Percentiles rank a stretch among this genome's conserved stretches.
Evolutionary conservation across 2,797 vertebrate genomes (phyloP).

Genomic region (Manis crassicaudata): DNA sequence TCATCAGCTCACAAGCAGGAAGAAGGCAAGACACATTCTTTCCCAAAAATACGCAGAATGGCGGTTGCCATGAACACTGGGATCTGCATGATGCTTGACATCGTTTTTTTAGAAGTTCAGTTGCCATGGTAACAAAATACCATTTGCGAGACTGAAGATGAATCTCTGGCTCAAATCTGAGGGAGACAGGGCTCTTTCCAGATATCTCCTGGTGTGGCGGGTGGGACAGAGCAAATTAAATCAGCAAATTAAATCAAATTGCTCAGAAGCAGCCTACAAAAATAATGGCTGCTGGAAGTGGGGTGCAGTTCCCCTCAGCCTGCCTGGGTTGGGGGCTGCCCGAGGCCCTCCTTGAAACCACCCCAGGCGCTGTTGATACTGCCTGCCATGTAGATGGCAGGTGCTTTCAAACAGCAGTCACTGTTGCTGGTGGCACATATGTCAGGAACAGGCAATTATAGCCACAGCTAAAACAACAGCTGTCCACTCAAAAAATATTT

Average conservation of each 20-base stretch:
- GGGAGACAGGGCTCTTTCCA: conserved; percentile 48
- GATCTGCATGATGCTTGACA: conserved; percentile 65
- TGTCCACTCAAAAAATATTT: not conserved
- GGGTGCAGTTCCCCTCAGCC: not conserved
- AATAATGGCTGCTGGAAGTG: not conserved
- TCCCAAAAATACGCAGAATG: conserved; percentile 57
- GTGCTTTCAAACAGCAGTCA: not conserved
- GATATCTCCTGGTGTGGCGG: conserved; percentile 65
- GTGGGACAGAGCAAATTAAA: not conserved
- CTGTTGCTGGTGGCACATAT: not conserved
- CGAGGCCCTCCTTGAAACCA: not conserved
- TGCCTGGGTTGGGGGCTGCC: not conserved
- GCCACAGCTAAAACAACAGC: not conserved
- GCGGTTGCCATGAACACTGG: conserved; percentile 76
- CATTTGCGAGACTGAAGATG: conserved; percentile 56
- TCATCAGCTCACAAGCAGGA: conserved; percentile 47
- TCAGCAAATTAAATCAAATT: conserved; percentile 1
- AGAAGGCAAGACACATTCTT: conserved; percentile 40
- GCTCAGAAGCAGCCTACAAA: not conserved
- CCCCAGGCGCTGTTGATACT: not conserved
- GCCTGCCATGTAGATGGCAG: not conserved
- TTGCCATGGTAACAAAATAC: conserved; percentile 75
- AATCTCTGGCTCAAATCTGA: conserved; percentile 66
- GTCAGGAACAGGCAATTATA: not conserved
- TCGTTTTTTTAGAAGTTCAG: conserved; percentile 65